Evolutionary conservation across 2,888 invertebrate genomes (phyloP), one percentile per base, ranked within the genome.

Genomic region (Eristalis pertinax): DNA sequence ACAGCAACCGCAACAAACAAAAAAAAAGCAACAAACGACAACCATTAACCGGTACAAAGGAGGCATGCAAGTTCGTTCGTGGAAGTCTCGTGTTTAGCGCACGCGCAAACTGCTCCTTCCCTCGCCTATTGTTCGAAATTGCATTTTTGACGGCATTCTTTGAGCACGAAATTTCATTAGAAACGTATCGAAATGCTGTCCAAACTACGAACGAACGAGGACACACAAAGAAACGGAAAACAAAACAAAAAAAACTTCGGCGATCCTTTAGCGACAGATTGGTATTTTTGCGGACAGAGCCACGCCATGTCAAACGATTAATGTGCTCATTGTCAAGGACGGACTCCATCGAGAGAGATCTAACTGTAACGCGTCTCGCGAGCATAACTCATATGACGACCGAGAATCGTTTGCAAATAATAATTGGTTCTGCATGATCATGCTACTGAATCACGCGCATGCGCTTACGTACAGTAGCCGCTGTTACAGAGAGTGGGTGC

Each of bases 11-110:
- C 35, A 67, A 26, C 67, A 15, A 62, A 4, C 75, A 69, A 19
- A 63, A 11, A 68, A 67, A 24, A 70, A 41, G 4, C 15, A 41
- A 50, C 43, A 79, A 79, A 79, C 79, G 84, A 79, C 79, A 87
- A 87, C 86, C 83, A 87, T 84, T 84, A 76, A 79, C 68, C 79
- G 84, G 63, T 43, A 81, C 74, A 81, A 74, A 75, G 69, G 41
- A 68, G 72, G 78, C 56, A 13, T 41, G 2, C 41, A 11, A 68
- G 24, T 50, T 56, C 90, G 91, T 92, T 92, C 92, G 92, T 92
- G 92, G 92, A 92, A 92, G 92, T 91, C 92, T 92, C 92, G 92
- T 92, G 92, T 92, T 92, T 90, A 92, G 92, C 92, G 92, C 92
- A 92, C 92, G 92, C 92, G 92, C 92, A 91, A 91, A 91, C 91